phyloP scores from a whole-genome alignment of 2,888 invertebrate species.

The Anarsia innoxiella region DNA sequence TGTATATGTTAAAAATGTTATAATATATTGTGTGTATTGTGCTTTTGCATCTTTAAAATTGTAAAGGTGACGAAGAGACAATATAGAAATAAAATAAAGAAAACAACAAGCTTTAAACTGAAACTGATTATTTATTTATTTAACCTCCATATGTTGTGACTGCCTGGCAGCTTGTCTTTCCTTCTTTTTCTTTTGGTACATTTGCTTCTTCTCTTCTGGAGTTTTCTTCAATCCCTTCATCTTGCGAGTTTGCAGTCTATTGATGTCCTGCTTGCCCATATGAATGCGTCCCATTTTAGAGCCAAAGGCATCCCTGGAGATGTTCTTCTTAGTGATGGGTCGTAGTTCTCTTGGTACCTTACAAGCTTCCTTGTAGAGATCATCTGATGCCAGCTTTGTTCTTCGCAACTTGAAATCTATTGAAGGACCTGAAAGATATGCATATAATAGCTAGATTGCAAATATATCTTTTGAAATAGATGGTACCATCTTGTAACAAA shows the following conservation, averaged over 20 bases:
- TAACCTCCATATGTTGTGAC: constrained; percentile 25
- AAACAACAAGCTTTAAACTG: background rate
- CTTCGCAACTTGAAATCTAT: constrained; percentile 91
- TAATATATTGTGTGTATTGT: no score
- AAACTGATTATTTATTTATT: constrained; percentile 29
- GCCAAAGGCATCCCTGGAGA: constrained; percentile 90
- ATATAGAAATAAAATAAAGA: no score
- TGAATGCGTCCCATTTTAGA: constrained; percentile 94
- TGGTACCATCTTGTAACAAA: no score
- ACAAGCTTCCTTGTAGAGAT: constrained; percentile 88
- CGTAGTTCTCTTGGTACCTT: constrained; percentile 86
- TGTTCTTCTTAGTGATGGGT: constrained; percentile 92
- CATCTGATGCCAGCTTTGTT: constrained; percentile 91
- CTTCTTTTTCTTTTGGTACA: constrained; percentile 70
- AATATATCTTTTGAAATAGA: no score
- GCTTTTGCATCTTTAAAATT: no score
- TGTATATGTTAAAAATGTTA: no score
- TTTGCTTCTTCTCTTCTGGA: constrained; percentile 78
- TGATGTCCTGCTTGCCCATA: constrained; percentile 91
- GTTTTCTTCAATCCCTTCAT: constrained; percentile 91
- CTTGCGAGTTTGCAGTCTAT: constrained; percentile 90
- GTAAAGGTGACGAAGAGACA: no score
- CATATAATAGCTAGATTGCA: no score
- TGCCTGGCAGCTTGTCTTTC: constrained; percentile 41
- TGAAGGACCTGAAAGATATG: constrained; percentile 90